Evolutionary conservation across 1,140 invertebrate species (phyloP), one percentile per base, ranked within the genome.

Genomic region (Brachionus rotundiformis): DNA sequence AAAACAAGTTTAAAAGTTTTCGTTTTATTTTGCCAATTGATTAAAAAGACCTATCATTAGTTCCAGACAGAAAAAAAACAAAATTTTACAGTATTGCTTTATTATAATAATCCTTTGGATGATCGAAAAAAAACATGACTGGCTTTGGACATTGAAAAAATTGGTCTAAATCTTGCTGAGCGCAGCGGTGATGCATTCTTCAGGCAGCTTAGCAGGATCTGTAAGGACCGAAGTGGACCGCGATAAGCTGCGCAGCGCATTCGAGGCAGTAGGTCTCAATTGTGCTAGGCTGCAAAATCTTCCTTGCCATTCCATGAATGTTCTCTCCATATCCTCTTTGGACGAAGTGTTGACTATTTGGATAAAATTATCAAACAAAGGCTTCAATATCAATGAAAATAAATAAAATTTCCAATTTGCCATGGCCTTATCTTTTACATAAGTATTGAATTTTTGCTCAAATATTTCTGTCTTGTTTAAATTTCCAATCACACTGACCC

Each of bases 321-420:
- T 95, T 83, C 94, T 91, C 87, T 94, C 95, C 82, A 98, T 90
- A 88, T 98, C 95, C 83, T 96, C 94, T 81, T 94, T 88, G 89
- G 92, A 95, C 82, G 92, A 91, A 83, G 94, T 95, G 23, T 94
- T 95, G 36, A 98, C 95, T 84, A 92, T 92, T 84, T 92, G 91
- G 86, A 94, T 95, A 88, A 94, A 98, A 2, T 94, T 94, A 83
- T 92, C 91, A 86, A 98, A 91, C 82, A 97, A 89, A 16, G 94
- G 93, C 83, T 93, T 92, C 86, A 95, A 91, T 36, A 98, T 92
- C 82, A 95, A 91, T 88, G 95, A 96, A 79, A 84, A 87, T 86
- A 87, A 87, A 88, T 94, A 96, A 95, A 90, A 98, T 95, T 94
- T 98, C 95, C 95, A 98, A 89, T 97, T 95, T 85, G 93, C 91